Evolutionary conservation across 2,888 invertebrate genomes (phyloP), one percentile per base, ranked within the genome.

Genomic region (Seira ritae): DNA sequence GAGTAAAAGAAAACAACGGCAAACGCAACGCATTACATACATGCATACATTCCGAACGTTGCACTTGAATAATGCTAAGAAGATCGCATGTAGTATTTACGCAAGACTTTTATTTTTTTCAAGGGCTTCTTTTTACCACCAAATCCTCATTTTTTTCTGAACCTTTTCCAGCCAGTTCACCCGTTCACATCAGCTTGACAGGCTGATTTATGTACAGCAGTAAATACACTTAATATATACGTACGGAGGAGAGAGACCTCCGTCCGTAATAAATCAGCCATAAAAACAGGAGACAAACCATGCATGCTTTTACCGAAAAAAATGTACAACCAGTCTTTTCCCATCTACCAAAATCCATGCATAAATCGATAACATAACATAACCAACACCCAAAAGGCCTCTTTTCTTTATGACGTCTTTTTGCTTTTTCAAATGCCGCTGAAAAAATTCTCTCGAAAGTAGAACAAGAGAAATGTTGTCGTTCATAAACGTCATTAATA

Each of bases 241-340:
- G 55, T 67, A 68, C 68, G 68, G 68, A 42, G 10, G 62, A 69
- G 75, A 81, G 76, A 76, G 81, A 77, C 72, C 77, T 76, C 77
- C 82, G 77, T 82, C 77, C 72, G 68, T 77, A 82, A 82, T 82
- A 82, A 82, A 82, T 82, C 82, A 82, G 68, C 77, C 77, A 82
- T 82, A 77, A 77, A 82, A 82, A 42, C 77, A 82, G 82, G 82
- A 82, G 82, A 82, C 82, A 81, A 81, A 81, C 81, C 81, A 82
- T 42, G 42, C 12, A 42, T 77, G 76, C 82, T 82, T 82, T 77
- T 82, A 46, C 72, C 76, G 31, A 75, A 71, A 42, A 42, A 70
- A 75, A 46, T n/a, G 42, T 12, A n/a, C n/a, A n/a, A n/a, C n/a
- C 71, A 46, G 70, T 76, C 75, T 69, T 60, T n/a, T 73, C 42